These are phyloP conservation scores for Ericerus pela DNA, from an alignment of 1,140 invertebrate species.

Conservation along the genomic window DNA sequence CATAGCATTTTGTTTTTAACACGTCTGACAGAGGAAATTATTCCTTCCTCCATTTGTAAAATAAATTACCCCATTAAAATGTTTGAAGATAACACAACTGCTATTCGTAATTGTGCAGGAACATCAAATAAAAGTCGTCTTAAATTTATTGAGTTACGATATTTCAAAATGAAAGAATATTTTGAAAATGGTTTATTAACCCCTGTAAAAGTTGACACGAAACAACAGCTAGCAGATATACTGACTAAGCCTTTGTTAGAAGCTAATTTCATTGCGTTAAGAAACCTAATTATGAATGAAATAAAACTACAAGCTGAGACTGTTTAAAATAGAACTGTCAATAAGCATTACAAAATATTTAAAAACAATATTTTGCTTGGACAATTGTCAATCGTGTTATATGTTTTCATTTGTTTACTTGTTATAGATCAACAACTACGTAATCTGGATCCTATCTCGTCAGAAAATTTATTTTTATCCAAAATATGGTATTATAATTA, in stretches of 20 bases:
- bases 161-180: constrained; percentile 25
- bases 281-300: background rate
- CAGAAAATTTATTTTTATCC: no score
- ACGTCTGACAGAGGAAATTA: constrained; percentile 7
- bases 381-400: no score
- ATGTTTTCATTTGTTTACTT: no score
- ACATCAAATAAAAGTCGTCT: constrained; percentile 26
- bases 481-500: no score
- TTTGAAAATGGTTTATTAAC: background rate
- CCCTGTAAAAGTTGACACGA: constrained; percentile 3
- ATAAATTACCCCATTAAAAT: constrained; percentile 6
- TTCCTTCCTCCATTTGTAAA: no score
- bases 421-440: no score
- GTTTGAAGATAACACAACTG: constrained; percentile 16
- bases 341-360: background rate
- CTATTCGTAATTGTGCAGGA: constrained; percentile 30
- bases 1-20: constrained; percentile 15
- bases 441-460: no score
- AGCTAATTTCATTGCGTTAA: background rate
- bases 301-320: background rate
- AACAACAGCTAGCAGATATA: constrained; percentile 14
- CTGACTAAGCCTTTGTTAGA: constrained; percentile 13
- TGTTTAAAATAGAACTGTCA: background rate
- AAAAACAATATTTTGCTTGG: no score
- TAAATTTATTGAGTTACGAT: constrained; percentile 29